Percentiles rank a stretch among this genome's conserved stretches.
Evolutionary conservation across 1,140 invertebrate species (phyloP).

Genomic region (Aporrectodea caliginosa): DNA sequence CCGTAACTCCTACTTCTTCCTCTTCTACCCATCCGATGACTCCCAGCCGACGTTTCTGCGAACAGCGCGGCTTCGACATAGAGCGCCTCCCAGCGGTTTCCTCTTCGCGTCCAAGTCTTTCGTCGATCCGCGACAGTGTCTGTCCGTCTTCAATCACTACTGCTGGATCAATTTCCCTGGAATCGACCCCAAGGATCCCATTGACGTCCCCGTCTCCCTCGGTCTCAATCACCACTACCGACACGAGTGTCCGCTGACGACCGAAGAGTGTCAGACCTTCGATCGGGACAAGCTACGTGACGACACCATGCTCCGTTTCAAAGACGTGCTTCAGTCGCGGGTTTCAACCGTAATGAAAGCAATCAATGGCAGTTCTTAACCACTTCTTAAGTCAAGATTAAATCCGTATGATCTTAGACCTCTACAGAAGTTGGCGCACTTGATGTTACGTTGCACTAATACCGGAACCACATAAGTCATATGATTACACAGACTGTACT

Average conservation of each 20-base stretch:
- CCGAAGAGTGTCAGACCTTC: background rate
- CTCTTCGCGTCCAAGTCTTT: conserved; percentile 7
- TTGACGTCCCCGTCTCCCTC: background rate
- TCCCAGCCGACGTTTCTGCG: background rate
- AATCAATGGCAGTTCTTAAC: no score
- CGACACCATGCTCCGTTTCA: background rate
- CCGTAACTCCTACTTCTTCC: conserved; percentile 88
- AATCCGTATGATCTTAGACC: no score
- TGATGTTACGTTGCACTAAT: no score
- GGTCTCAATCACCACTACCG: background rate
- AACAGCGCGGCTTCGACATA: background rate
- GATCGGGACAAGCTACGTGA: background rate
- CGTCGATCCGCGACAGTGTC: conserved; percentile 8
- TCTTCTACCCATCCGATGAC: conserved; percentile 72
- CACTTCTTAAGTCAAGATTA: no score
- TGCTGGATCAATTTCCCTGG: background rate
- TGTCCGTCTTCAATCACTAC: conserved; percentile 9
- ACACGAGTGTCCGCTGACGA: background rate
- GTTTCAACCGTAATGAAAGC: background rate
- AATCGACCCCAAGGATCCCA: background rate
- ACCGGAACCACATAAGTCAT: no score
- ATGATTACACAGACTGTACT: no score
- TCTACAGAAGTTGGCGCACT: no score
- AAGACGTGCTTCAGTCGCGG: background rate
- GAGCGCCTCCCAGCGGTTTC: background rate